These are phyloP conservation scores for Myzus persicae DNA, from an alignment of 1,140 invertebrate species.

Conservation along the genomic window DNA sequence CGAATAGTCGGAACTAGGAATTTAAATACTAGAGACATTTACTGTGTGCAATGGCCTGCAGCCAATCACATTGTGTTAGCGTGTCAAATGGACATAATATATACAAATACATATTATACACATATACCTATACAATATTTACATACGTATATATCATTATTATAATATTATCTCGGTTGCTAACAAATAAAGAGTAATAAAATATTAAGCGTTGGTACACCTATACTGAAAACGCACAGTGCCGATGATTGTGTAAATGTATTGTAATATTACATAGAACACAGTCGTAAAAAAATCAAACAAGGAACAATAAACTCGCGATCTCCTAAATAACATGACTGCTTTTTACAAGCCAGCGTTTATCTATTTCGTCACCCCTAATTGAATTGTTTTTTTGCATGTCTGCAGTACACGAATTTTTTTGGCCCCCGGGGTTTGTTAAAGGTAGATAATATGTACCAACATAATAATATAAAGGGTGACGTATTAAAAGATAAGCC, in stretches of 20 bases:
- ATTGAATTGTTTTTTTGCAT: background rate
- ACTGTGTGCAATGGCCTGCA: background rate
- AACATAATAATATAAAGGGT: background rate
- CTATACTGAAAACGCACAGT: background rate
- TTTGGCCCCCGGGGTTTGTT: background rate
- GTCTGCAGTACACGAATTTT: background rate
- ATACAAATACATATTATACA: too few relatives aligned
- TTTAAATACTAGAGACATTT: background rate
- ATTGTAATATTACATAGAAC: background rate
- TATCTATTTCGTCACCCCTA: background rate
- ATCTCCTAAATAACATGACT: background rate
- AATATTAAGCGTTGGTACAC: background rate
- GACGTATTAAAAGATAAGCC: background rate
- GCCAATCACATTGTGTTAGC: background rate
- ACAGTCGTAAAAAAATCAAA: background rate
- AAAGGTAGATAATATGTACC: background rate
- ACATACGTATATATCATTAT: too few relatives aligned
- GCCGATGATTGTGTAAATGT: background rate
- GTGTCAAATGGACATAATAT: background rate
- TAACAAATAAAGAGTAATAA: background rate
- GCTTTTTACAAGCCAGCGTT: background rate
- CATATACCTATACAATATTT: too few relatives aligned
- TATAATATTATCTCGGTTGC: background rate
- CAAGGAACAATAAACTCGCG: background rate
- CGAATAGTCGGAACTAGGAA: background rate